These are phyloP conservation scores for Neotoma lepida DNA, from an alignment of 2,113 vertebrate genomes.

Conservation along the genomic window DNA sequence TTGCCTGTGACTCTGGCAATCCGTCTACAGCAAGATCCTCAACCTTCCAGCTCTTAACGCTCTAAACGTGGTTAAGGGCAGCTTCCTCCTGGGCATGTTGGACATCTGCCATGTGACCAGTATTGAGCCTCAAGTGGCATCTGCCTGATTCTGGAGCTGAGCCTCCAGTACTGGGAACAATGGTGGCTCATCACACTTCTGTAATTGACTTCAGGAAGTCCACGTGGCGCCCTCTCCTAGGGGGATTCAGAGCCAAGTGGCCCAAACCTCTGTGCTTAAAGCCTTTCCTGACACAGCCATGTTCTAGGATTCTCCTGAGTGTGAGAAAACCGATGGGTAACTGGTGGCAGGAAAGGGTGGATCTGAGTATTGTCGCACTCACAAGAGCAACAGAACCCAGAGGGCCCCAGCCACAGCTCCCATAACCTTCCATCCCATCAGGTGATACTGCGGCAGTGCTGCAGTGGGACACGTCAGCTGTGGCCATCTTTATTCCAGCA, in stretches of 20 bases:
- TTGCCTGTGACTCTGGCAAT: background rate
- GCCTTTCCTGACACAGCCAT: background rate
- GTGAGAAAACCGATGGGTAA: background rate
- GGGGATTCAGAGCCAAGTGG: background rate
- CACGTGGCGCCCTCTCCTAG: background rate
- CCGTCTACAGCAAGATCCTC: background rate
- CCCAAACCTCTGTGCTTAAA: background rate
- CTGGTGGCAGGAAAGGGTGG: background rate
- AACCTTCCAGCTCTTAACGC: too few species aligned
- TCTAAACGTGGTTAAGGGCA: background rate
- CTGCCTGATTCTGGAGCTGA: background rate
- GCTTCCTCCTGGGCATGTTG: background rate
- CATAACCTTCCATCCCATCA: too few species aligned
- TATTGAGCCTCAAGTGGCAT: background rate
- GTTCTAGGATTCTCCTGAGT: fast-evolving
- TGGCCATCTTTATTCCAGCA: background rate
- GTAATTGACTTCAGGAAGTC: background rate
- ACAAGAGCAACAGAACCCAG: background rate
- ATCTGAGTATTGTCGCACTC: background rate
- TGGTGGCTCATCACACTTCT: background rate
- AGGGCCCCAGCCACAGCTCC: background rate
- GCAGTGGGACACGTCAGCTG: background rate
- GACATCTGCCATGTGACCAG: background rate
- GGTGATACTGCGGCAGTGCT: background rate
- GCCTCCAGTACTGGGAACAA: background rate